Conservation (phyloP, 1,140 invertebrate species). For the Procambarus virginalis region DNA sequence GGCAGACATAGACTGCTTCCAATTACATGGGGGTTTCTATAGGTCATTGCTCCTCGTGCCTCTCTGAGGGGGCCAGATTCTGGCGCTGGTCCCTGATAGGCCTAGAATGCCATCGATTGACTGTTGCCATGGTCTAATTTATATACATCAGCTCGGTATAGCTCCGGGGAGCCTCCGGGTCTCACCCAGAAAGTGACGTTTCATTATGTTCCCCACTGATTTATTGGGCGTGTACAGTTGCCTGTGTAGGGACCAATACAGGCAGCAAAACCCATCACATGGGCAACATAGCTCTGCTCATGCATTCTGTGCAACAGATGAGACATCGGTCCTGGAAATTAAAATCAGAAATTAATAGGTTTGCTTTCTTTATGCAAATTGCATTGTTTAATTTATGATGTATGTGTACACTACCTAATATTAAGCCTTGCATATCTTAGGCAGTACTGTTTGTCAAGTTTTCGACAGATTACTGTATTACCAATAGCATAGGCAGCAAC, state of each 20-base stretch:
- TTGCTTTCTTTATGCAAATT: background rate
- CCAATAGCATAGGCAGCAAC: conserved; percentile 85
- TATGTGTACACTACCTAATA: background rate
- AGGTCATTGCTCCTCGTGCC: too few species aligned
- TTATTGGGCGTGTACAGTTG: conserved; percentile 19
- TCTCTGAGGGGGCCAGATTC: too few species aligned
- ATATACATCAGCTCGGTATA: too few species aligned
- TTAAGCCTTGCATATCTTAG: background rate
- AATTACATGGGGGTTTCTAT: too few species aligned
- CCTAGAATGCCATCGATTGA: too few species aligned
- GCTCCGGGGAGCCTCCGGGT: too few species aligned
- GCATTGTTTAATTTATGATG: background rate
- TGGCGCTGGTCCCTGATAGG: too few species aligned
- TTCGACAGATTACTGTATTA: background rate
- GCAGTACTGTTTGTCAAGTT: too few species aligned
- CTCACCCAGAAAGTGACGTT: too few species aligned
- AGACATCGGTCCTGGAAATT: conserved; percentile 86
- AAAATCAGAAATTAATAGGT: conserved; percentile 79
- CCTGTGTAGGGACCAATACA: conserved; percentile 78
- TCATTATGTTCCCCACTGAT: background rate
- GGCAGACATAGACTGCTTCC: too few species aligned
- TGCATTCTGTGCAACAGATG: conserved; percentile 92
- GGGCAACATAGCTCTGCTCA: conserved; percentile 92
- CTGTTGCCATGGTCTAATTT: too few species aligned
- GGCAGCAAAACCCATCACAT: conserved; percentile 86